Conservation (phyloP, 2,797 vertebrate species). For the Varecia variegata region DNA sequence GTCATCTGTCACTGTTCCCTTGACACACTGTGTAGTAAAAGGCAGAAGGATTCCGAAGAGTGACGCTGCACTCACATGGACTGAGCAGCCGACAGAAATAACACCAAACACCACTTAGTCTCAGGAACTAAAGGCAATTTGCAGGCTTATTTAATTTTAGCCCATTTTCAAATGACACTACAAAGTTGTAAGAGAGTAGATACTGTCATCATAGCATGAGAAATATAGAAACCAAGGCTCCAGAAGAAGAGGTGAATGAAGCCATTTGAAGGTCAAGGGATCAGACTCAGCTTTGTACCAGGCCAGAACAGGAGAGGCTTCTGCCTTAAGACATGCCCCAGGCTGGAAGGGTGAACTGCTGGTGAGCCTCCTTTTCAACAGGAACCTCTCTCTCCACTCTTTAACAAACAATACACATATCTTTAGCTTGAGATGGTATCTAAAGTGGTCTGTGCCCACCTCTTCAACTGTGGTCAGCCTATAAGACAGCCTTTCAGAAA, state of each 20-base stretch:
- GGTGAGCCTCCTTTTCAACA: background rate
- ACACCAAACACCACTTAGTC: background rate
- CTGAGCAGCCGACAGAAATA: background rate
- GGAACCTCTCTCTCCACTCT: background rate
- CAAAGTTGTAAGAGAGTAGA: background rate
- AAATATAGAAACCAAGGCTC: background rate
- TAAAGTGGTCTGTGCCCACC: background rate
- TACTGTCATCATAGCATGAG: background rate
- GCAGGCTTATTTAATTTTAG: conserved; percentile 12
- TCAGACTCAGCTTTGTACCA: background rate
- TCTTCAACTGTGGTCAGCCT: background rate
- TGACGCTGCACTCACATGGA: background rate
- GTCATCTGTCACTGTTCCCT: background rate
- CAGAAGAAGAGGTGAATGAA: background rate
- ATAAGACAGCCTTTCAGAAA: background rate
- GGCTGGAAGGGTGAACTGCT: background rate
- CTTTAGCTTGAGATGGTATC: background rate
- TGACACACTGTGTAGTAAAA: background rate
- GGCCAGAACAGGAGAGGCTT: background rate
- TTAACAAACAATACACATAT: background rate
- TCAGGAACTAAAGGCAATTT: background rate
- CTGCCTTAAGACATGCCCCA: background rate
- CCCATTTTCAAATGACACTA: background rate
- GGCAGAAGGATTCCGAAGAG: background rate
- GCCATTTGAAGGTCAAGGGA: background rate